Evolutionary conservation across 1,140 invertebrate genomes (phyloP).

Genomic region (Pachypsylla venusta): DNA sequence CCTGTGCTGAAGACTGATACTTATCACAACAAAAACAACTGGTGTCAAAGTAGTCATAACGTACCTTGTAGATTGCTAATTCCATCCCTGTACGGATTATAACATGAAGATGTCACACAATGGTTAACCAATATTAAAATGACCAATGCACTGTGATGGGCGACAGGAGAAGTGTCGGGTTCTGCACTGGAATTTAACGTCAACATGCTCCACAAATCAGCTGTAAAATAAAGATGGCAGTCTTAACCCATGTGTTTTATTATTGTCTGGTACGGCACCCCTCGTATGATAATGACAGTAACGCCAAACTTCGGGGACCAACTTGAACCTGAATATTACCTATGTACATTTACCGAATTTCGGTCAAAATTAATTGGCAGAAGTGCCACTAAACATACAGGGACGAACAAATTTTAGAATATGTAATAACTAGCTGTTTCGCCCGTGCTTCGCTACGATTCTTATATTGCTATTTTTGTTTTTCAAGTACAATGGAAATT

Average conservation of each 20-base stretch:
- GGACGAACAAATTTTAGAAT: slow-evolving; percentile 80
- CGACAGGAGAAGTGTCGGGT: slow-evolving; percentile 43
- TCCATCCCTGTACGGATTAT: slow-evolving; percentile 73
- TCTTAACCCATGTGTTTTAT: background rate
- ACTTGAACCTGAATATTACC: background rate
- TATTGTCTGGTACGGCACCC: background rate
- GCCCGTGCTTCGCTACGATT: too few relatives aligned
- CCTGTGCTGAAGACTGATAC: too few relatives aligned
- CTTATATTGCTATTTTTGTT: too few relatives aligned
- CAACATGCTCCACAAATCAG: slow-evolving; percentile 66
- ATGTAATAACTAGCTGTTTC: too few relatives aligned
- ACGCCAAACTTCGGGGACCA: too few relatives aligned
- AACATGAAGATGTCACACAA: slow-evolving; percentile 44
- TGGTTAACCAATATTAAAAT: slow-evolving; percentile 81
- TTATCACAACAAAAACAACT: too few relatives aligned
- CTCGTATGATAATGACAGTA: background rate
- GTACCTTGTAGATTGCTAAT: slow-evolving; percentile 27
- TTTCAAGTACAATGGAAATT: too few relatives aligned
- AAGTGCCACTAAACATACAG: slow-evolving; percentile 60
- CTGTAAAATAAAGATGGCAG: slow-evolving; percentile 34
- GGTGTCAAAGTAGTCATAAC: too few relatives aligned
- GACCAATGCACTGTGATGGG: slow-evolving; percentile 75
- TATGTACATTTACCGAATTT: slow-evolving; percentile 39
- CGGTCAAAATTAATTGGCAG: slow-evolving; percentile 65
- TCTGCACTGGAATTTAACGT: slow-evolving; percentile 42